Percentiles rank a stretch among this genome's conserved stretches.
Evolutionary conservation across 1,140 invertebrate species (phyloP).

Genomic region (Musca vetustissima): DNA sequence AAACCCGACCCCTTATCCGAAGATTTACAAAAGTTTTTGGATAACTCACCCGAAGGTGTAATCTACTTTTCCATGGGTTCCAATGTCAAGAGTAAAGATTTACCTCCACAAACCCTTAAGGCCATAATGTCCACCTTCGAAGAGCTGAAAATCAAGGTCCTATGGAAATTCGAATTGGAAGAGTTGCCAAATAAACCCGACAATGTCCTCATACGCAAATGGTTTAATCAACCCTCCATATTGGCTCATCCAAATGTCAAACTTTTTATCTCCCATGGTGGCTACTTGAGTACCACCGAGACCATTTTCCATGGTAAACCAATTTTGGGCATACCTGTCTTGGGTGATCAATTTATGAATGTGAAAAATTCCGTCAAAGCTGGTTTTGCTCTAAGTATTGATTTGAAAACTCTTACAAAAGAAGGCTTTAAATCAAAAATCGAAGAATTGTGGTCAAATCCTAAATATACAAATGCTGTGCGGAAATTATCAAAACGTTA

Average conservation of each 20-base stretch:
- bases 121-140: slow-evolving; percentile 61
- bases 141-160: slow-evolving; percentile 61
- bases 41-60: slow-evolving; percentile 59
- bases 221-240: slow-evolving; percentile 73
- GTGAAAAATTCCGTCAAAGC: slow-evolving; percentile 54
- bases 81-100: slow-evolving; percentile 60
- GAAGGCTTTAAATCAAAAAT: slow-evolving; percentile 43
- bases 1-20: slow-evolving; percentile 49
- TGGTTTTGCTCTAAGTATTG: slow-evolving; percentile 56
- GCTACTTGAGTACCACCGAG: slow-evolving; percentile 69
- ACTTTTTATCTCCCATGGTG: slow-evolving; percentile 72
- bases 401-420: slow-evolving; percentile 50
- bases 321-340: slow-evolving; percentile 69
- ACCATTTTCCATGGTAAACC: slow-evolving; percentile 71
- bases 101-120: slow-evolving; percentile 58
- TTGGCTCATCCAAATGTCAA: slow-evolving; percentile 69
- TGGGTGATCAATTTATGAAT: slow-evolving; percentile 66
- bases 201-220: slow-evolving; percentile 67
- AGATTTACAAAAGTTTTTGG: slow-evolving; percentile 60
- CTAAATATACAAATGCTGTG: slow-evolving; percentile 53
- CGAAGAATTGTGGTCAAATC: slow-evolving; percentile 46
- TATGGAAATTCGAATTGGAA: slow-evolving; percentile 72
- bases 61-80: slow-evolving; percentile 68
- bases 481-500: slow-evolving; percentile 58
- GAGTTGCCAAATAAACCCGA: slow-evolving; percentile 58